Conservation (phyloP, 2,888 invertebrate genomes). For the Chrysopilus asiliformis region DNA sequence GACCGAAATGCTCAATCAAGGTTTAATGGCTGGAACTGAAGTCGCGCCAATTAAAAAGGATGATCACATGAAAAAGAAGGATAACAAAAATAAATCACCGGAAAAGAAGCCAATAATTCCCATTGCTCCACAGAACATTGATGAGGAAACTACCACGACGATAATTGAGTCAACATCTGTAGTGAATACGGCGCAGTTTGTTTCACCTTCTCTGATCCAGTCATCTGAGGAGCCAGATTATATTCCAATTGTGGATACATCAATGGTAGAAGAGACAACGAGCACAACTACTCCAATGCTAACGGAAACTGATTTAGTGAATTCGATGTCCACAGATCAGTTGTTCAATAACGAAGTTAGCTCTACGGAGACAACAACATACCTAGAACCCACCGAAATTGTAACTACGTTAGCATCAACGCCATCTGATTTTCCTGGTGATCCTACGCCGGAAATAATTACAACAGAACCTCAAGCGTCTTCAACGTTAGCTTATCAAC, state of each 20-base stretch:
- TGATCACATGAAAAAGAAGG: constrained; percentile 29
- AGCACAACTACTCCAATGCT: constrained; percentile 14
- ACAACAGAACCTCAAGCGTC: constrained; percentile 16
- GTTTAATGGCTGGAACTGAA: constrained; percentile 16
- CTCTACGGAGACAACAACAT: constrained; percentile 8
- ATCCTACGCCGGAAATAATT: constrained; percentile 11
- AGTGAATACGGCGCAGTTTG: constrained; percentile 21
- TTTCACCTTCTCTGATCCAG: constrained; percentile 25
- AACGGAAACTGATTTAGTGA: neutral
- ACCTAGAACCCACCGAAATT: constrained; percentile 11
- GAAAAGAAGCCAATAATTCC: constrained; percentile 23
- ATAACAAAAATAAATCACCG: constrained; percentile 24
- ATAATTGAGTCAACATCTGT: constrained; percentile 29
- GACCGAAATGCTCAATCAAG: constrained; percentile 17
- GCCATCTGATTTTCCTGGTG: constrained; percentile 7
- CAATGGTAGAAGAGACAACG: constrained; percentile 7
- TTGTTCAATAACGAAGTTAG: neutral
- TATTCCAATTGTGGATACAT: too few relatives aligned
- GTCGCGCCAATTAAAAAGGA: constrained; percentile 22
- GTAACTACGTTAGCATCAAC: neutral
- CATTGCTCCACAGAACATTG: constrained; percentile 24
- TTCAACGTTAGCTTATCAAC: constrained; percentile 44
- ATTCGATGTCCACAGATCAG: neutral
- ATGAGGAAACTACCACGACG: constrained; percentile 19
- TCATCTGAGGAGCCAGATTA: constrained; percentile 26